Evolutionary conservation across 2,797 vertebrate species (phyloP), one percentile per base, ranked within the genome.

Genomic region (Etheostoma perlongum): DNA sequence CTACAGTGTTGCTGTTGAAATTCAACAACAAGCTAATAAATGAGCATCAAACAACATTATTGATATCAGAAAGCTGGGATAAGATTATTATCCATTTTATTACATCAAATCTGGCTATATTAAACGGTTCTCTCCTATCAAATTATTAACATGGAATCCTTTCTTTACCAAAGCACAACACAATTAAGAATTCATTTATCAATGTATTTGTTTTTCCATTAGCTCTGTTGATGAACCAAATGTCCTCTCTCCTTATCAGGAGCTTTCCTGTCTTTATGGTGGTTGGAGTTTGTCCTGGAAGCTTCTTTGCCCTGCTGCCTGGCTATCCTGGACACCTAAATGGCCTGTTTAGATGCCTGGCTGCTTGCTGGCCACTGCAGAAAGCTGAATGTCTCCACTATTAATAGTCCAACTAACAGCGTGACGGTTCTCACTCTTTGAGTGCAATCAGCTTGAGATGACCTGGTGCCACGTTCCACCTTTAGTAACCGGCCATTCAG

Each of bases 351-450:
- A 18, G 55, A 69, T 64, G 76, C 74, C 73, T 84, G 65, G 76
- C 67, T 67, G 77, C 73, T 74, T 83, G 76, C 64, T 42, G 63
- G 33, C 67, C 67, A 65, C 81, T 68, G 70, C 69, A 70, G 77
- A 82, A 83, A 83, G 78, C 76, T 71, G 69, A 85, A 84, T 81
- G 79, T 78, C 69, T 85, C 74, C 55, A 73, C 86, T 92, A 92
- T 91, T 87, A 84, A 91, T 88, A 94, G 89, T 80, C 53, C 70
- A 76, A 72, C 72, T 73, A 86, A 81, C 88, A 90, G 87, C 81
- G 69, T 77, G 89, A 84, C 60, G 69, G 78, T 79, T 82, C 75
- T 75, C 78, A 79, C 75, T 78, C 78, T 89, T 78, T 88, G 78
- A 82, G 83, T 57, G 53, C 71, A 70, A 87, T 75, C 88, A 89